Base-by-base conservation (phyloP, 2,113 vertebrate genomes). In the Octodon degus region DNA sequence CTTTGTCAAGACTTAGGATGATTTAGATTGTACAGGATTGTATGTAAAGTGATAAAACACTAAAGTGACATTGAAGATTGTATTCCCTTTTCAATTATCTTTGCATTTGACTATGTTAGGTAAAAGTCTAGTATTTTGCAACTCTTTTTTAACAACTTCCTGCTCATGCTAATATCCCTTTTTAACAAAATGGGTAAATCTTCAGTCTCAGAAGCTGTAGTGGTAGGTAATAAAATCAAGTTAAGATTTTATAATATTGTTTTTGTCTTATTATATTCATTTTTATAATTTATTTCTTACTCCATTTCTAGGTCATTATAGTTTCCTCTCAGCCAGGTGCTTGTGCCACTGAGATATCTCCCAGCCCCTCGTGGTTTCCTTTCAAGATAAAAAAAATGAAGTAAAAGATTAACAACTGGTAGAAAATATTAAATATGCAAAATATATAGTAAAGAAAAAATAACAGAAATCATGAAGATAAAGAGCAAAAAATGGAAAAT, bases 401-500 rank as follows among this genome's bases (percentile, higher is more conserved):
- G 70, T 47, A 77, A 84, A 86, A 94, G 32, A 0, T 62, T 32
- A 77, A 10, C 16, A 76, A 50, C 2, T 84, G 86, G 92, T 34
- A 92, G 47, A 81, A 93, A 95, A 89, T 84, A 77, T 89, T 89
- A 83, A 84, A 79, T 86, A 84, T 8, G 74, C 89, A 27, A 89
- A 24, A 79, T 67, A 58, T 17, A 2, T 92, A 80, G 10, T 70
- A 88, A 70, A 20, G 19, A 80, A 47, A 43, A 90, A 79, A 32
- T 43, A 92, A 60, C 5, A 80, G 70, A 82, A 84, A 25, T 37
- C 70, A 63, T 82, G 34, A 90, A 68, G 19, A 10, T 84, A 8
- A 25, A 92, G 25, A 17, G 17, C 3, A 92, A 91, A 63, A 63
- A 20, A 86, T 27, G 74, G 37, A 93, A 92, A 17, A 68, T 34